A percentile compares a stretch with the other conserved stretches of the same genome.
phyloP scores from a whole-genome alignment of 2,888 invertebrate genomes.

The Ceramica pisi region DNA sequence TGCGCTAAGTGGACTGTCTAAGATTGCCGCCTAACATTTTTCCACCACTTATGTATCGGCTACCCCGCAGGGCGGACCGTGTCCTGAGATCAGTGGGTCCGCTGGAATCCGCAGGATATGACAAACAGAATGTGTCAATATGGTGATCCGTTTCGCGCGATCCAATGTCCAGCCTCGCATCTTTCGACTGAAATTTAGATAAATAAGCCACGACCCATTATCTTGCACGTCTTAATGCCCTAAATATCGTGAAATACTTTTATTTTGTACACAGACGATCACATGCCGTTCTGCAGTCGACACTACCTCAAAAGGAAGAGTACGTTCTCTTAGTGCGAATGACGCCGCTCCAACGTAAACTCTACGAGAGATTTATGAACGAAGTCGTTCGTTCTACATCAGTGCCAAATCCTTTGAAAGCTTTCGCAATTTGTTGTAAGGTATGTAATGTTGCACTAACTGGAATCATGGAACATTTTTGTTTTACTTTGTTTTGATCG shows the following conservation, averaged over 20 bases:
- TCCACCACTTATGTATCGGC: too few relatives aligned
- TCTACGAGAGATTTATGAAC: conserved; percentile 98
- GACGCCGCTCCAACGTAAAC: conserved; percentile 96
- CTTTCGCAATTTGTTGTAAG: conserved; percentile 99
- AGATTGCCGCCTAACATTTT: too few relatives aligned
- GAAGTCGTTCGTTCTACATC: conserved; percentile 96
- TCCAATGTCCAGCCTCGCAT: neutral
- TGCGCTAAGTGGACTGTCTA: too few relatives aligned
- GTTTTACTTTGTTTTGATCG: too few relatives aligned
- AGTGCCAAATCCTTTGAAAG: conserved; percentile 98
- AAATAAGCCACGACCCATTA: too few relatives aligned
- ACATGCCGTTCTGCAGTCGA: conserved; percentile 97
- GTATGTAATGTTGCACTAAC: conserved; percentile 80
- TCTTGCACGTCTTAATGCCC: neutral
- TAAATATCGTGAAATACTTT: neutral
- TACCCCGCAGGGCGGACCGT: neutral
- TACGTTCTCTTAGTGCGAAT: conserved; percentile 97
- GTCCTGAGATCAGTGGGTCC: too few relatives aligned
- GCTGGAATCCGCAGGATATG: neutral
- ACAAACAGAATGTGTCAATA: neutral
- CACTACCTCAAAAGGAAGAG: conserved; percentile 98
- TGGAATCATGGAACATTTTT: too few relatives aligned
- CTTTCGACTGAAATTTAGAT: too few relatives aligned
- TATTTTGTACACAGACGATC: conserved; percentile 92
- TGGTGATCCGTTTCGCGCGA: neutral